Base-by-base conservation (phyloP, 2,888 invertebrate genomes). In the Omphaloscelis lunosa region DNA sequence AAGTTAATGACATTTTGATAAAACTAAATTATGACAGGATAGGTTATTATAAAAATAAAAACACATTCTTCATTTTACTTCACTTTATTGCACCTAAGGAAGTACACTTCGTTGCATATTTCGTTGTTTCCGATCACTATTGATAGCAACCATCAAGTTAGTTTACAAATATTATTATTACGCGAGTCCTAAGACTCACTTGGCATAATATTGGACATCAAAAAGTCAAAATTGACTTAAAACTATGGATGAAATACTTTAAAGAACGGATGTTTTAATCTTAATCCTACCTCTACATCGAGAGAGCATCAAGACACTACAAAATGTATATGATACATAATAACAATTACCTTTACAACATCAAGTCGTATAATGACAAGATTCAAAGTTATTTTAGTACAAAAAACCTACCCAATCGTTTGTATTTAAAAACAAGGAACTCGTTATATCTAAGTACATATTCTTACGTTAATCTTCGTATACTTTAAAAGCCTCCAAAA, bases 401-500 rank as follows among this genome's bases (percentile, higher is more conserved):
- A 91, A 91, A 91, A 89, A 90, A 93, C 92, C 92, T 93, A 93
- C 93, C 93, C 93, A 93, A 92, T 91, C 88, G 85, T 92, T 92
- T 87, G 90, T 90, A 89, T 90, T 89, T 91, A 91, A 92, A 92
- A 93, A 94, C 92, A 93, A 96, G 96, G 96, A 96, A 96, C 96
- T 95, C 91, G 92, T 95, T 94, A 96, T 86, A 94, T 93, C 96
- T 96, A 96, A 96, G 96, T 96, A 96, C 96, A 94, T 95, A 95
- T 93, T 93, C 96, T 95, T 95, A 96, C 89, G 94, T 94, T 95
- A 93, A 92, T 92, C 92, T 89, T 96, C 96, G 96, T 96, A 96
- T 96, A 96, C 96, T 94, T 95, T 94, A 95, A 95, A 96, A 96
- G 96, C 96, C 96, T 96, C 96, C 95, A 95, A 96, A 95, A 95